Percentiles rank a stretch among this genome's conserved stretches.
These are phyloP conservation scores for Threskiornis aethiopicus DNA, from an alignment of 2,797 vertebrate genomes.

Conservation along the genomic window DNA sequence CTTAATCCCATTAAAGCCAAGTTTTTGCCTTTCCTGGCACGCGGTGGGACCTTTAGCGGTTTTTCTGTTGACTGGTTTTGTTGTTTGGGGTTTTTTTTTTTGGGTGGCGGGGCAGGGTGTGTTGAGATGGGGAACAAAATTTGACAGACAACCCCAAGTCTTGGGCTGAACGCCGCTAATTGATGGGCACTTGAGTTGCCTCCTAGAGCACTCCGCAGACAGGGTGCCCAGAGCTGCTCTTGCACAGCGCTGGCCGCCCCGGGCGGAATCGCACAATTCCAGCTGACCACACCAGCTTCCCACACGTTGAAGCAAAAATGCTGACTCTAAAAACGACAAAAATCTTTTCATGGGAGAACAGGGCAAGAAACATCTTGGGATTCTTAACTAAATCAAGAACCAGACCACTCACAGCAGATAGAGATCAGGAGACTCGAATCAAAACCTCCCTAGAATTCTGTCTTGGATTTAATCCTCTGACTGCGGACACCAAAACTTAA, in stretches of 20 bases:
- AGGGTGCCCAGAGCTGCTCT: not conserved
- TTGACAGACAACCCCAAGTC: not conserved
- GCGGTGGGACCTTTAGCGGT: fast-evolving
- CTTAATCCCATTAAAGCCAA: not conserved
- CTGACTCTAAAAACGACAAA: not conserved
- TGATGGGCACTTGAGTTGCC: not conserved
- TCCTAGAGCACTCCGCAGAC: not conserved
- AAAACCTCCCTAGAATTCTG: not conserved
- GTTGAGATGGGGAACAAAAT: not conserved
- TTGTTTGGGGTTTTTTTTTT: fast-evolving
- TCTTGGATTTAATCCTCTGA: not conserved
- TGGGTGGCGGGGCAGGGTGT: fast-evolving
- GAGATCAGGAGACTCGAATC: not conserved
- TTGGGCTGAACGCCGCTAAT: not conserved
- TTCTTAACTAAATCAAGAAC: not conserved
- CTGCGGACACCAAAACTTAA: not conserved
- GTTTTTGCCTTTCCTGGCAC: not conserved
- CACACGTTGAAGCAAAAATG: not conserved
- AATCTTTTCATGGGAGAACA: not conserved
- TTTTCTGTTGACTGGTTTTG: not conserved
- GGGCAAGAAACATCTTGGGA: not conserved
- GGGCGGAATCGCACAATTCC: not conserved
- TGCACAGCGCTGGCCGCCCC: not conserved
- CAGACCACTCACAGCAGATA: not conserved
- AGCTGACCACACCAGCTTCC: not conserved